Evolutionary conservation across 2,888 invertebrate genomes (phyloP), one percentile per base, ranked within the genome.

Genomic region (Labia minor): DNA sequence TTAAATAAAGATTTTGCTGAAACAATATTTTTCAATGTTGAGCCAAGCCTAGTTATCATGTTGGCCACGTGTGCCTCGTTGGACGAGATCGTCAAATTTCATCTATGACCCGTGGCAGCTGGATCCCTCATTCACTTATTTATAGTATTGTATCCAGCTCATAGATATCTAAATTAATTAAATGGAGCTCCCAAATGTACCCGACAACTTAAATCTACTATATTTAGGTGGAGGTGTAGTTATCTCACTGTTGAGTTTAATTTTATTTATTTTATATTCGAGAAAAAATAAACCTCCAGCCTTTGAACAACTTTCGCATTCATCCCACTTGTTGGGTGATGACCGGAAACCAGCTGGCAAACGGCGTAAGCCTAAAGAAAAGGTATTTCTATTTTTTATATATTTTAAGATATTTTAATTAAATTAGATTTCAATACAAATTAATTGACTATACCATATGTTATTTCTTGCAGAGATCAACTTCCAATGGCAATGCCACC

Each of bases 221-320:
- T 68, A n/a, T n/a, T n/a, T n/a, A n/a, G n/a, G n/a, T n/a, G 82
- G 84, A 65, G 79, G 81, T 63, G 78, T 89, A 73, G 82, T 89
- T 75, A 77, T 88, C 72, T 86, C 85, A 72, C 81, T 87, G 72
- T 79, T 90, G 72, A 88, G n/a, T n/a, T n/a, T n/a, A n/a, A n/a
- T n/a, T 90, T 73, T 90, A 87, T 80, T 84, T 85, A 71, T 89
- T 89, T 78, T 89, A 89, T 70, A 89, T 90, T 79, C 88, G 87
- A n/a, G n/a, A 80, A 85, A 87, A 70, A 86, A 88, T 72, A 87
- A 87, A 77, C 89, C 89, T 79, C 91, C 91, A 75, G 87, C 88
- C 75, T 88, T 89, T 77, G 87, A 87, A 75, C 87, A 88, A 78
- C 80, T 88, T 70, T 82, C 85, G 61, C 78, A 81, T 71, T 74